These are phyloP conservation scores for Thalassarche chlororhynchos DNA, from an alignment of 2,113 vertebrate species.

Conservation along the genomic window DNA sequence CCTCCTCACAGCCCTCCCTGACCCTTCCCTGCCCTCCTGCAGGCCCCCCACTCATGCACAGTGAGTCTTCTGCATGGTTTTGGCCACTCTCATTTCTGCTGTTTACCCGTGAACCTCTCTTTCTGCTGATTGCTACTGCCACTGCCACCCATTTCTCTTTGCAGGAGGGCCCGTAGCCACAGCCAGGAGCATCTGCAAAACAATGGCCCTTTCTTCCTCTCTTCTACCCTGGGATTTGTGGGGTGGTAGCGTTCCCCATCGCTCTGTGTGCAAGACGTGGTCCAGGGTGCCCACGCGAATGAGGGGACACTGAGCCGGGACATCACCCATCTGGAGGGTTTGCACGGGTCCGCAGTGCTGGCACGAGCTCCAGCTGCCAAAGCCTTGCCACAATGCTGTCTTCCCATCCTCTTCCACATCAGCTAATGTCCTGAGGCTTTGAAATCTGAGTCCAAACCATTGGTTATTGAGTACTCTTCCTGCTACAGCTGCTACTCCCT, in stretches of 20 bases:
- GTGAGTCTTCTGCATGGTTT: background rate
- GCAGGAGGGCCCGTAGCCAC: background rate
- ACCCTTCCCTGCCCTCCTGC: background rate
- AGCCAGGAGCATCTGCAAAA: background rate
- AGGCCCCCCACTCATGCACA: background rate
- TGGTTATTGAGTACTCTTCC: background rate
- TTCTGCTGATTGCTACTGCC: background rate
- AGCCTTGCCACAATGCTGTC: background rate
- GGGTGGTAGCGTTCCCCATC: background rate
- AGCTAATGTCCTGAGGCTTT: background rate
- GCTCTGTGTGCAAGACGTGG: background rate
- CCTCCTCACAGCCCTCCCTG: accelerated
- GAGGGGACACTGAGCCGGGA: background rate
- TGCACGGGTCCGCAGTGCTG: background rate
- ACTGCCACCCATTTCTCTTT: background rate
- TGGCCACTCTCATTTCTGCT: background rate
- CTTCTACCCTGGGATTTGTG: background rate
- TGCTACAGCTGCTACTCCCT: background rate
- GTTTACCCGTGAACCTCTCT: background rate
- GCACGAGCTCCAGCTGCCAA: background rate
- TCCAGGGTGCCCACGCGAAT: background rate
- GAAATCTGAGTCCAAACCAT: background rate
- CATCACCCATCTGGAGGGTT: background rate
- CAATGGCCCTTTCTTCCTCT: background rate
- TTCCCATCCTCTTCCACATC: background rate